These are phyloP conservation scores for Hestina assimilis DNA, from an alignment of 1,140 invertebrate species.

Conservation along the genomic window DNA sequence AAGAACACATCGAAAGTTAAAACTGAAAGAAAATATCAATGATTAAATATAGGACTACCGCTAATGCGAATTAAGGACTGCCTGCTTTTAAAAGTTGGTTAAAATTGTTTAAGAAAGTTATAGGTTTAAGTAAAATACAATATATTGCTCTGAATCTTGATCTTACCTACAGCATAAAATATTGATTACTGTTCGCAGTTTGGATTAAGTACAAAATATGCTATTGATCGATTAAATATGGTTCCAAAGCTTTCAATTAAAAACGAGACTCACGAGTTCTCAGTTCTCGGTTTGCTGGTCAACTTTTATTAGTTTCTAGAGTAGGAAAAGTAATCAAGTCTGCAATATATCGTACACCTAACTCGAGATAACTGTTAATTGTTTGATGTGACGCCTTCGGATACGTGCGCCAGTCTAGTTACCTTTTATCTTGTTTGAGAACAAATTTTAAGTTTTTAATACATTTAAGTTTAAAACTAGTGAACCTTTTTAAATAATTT, in stretches of 20 bases:
- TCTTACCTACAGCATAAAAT: too few relatives aligned
- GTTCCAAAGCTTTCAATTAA: constrained; percentile 65
- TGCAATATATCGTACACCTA: constrained; percentile 57
- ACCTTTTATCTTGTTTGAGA: constrained; percentile 38
- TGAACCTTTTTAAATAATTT: constrained; percentile 1
- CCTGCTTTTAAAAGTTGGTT: too few relatives aligned
- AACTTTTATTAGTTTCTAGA: constrained; percentile 70
- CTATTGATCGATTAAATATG: constrained; percentile 42
- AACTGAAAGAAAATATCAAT: too few relatives aligned
- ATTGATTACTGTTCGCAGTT: too few relatives aligned
- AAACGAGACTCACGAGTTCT: constrained; percentile 57
- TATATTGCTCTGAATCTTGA: too few relatives aligned
- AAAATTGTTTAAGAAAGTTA: too few relatives aligned
- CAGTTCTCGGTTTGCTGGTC: constrained; percentile 58
- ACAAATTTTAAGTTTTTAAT: constrained; percentile 42
- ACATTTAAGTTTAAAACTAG: constrained; percentile 20
- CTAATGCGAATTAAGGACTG: too few relatives aligned
- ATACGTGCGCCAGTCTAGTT: constrained; percentile 37
- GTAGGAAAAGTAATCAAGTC: constrained; percentile 70
- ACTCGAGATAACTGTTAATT: constrained; percentile 65
- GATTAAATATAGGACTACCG: too few relatives aligned
- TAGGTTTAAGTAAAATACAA: too few relatives aligned
- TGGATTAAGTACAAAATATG: constrained; percentile 31
- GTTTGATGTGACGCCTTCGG: constrained; percentile 54
- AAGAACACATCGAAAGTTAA: too few relatives aligned